These are phyloP conservation scores for Anoura caudifer DNA, from an alignment of 2,113 vertebrate genomes.

Conservation along the genomic window DNA sequence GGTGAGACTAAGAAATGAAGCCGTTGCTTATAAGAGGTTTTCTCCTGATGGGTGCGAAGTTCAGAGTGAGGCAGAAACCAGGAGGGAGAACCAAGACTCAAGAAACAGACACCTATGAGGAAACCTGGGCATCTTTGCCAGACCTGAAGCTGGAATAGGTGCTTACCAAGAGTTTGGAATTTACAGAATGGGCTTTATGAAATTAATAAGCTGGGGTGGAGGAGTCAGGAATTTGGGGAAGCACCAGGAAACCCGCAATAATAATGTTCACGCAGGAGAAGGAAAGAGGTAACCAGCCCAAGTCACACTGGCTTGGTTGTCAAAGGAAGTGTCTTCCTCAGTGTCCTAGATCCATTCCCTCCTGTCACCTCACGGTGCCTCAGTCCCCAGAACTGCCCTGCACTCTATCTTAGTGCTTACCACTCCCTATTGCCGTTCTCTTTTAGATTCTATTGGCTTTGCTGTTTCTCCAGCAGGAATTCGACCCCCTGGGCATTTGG, in stretches of 20 bases:
- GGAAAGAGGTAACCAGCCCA: not conserved
- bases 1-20: not conserved
- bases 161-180: not conserved
- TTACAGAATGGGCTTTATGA: not conserved
- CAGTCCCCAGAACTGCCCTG: no score
- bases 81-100: no score
- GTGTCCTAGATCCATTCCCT: not conserved
- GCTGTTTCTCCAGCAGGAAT: not conserved
- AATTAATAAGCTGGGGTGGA: not conserved
- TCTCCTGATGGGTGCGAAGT: no score
- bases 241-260: not conserved
- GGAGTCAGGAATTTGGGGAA: no score
- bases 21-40: not conserved
- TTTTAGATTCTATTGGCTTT: not conserved
- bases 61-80: not conserved
- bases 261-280: not conserved
- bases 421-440: accelerated
- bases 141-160: not conserved
- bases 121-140: not conserved
- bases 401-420: not conserved
- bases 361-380: not conserved
- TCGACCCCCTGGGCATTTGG: accelerated
- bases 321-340: not conserved
- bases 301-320: not conserved
- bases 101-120: not conserved